Base-by-base conservation (phyloP, 1,140 invertebrate genomes). In the Gerris buenoi region DNA sequence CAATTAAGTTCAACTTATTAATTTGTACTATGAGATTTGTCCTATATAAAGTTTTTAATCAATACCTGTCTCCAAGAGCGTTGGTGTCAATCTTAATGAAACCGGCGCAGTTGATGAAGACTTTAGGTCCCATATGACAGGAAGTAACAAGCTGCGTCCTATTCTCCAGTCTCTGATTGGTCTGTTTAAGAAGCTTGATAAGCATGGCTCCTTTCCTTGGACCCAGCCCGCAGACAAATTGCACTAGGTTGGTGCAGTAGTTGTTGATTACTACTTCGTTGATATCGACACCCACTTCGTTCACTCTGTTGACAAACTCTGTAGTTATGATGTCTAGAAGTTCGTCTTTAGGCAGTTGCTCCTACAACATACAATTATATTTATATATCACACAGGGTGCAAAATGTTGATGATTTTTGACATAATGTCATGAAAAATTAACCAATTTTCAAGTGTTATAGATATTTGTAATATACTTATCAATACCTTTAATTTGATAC, bases 41-140 rank as follows among this genome's bases (percentile, higher is more conserved):
- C n/a, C n/a, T n/a, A n/a, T n/a, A n/a, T n/a, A n/a, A n/a, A n/a
- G n/a, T n/a, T n/a, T n/a, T n/a, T n/a, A n/a, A n/a, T n/a, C n/a
- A n/a, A n/a, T 60, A 70, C 68, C 70, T 72, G 74, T 98, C 94
- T 15, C 93, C 93, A 23, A 98, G 77, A 70, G 91, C 90, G 72
- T 90, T 93, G 0, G 95, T 97, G 71, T 99, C 96, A 68, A 99
- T 97, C 80, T 95, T 98, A 25, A 99, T 97, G 73, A 99, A 99
- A 33, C 97, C 97, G 56, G 96, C 94, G 81, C 95, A 98, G 76
- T 99, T 99, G 69, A 99, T 94, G 72, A 99, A 98, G 0, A 99
- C 93, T 80, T 97, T 98, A 0, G 96, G 95, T 1, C 96, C 97
- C 89, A 99, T 91, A 72, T 96, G 91, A 78, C 93, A 97, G 1